Evolutionary conservation across 2,797 vertebrate species (phyloP), one percentile per base, ranked within the genome.

Genomic region (Uromys caudimaculatus): DNA sequence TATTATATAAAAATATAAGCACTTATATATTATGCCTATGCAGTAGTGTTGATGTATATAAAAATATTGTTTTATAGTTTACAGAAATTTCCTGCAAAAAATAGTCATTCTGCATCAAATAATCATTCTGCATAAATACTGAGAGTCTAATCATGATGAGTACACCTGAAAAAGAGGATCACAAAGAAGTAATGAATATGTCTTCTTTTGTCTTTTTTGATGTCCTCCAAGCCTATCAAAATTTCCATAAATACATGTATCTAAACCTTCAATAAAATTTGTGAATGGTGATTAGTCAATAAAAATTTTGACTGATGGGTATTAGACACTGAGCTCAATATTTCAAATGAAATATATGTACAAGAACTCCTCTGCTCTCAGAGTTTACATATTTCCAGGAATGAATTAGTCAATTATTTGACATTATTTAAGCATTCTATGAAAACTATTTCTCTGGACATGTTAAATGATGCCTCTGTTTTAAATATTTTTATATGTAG

Each of bases 91-190:
- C 9, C 11, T 93, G 76, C 3, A 23, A 77, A 60, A 95, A 60
- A 71, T 60, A 96, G 85, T 77, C 78, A 91, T 76, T 79, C 3
- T 88, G 1, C 44, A 56, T 56, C n/a, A 95, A 60, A 71, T 60
- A 96, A 85, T 77, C 78, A 91, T 76, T 79, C 3, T 88, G 1
- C 44, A 56, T 56, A 90, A 91, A 60, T 52, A 81, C 29, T 52
- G 69, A 95, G 12, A 90, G 47, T 4, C 3, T 95, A 6, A 9
- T 64, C 69, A 5, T 95, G 27, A 94, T 8, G 67, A 23, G 60
- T 27, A 81, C 6, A 90, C 58, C 8, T 0, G 79, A 14, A 3
- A n/a, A 93, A 81, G 87, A 58, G n/a, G 32, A 84, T 44, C 4
- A 35, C 17, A 76, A 58, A 62, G 83, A 4, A 78, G 69, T 0